A percentile compares a stretch with the other conserved stretches of the same genome.
Conservation (phyloP, 2,888 invertebrate species). For the Ormyrus rosae region DNA sequence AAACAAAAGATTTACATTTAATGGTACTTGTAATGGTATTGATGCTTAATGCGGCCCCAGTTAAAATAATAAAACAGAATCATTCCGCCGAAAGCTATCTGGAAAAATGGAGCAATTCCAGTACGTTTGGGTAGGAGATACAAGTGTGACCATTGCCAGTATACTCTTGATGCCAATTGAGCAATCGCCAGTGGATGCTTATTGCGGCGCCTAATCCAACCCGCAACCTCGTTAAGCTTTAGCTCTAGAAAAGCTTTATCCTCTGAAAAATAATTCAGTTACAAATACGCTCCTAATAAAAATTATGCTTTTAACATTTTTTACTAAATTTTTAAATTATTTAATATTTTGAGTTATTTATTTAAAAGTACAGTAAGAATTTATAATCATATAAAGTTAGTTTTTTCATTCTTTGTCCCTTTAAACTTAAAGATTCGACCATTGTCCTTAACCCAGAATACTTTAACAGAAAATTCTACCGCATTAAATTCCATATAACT, state of each 20-base stretch:
- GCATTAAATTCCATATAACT: too few species aligned
- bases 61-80: constrained; percentile 88
- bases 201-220: constrained; percentile 92
- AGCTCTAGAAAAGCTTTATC: constrained; percentile 93
- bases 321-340: too few species aligned
- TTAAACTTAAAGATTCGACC: background rate
- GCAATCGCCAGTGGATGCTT: constrained; percentile 84
- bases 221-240: constrained; percentile 88
- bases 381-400: background rate
- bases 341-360: background rate
- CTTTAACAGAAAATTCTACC: too few species aligned
- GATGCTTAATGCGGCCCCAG: constrained; percentile 86
- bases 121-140: constrained; percentile 87
- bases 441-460: constrained; percentile 57
- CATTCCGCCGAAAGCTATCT: constrained; percentile 83
- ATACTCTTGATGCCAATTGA: constrained; percentile 86
- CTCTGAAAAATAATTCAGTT: constrained; percentile 80
- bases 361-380: background rate
- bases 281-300: too few species aligned
- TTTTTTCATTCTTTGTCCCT: background rate
- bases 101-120: constrained; percentile 87
- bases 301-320: background rate
- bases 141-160: constrained; percentile 95
- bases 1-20: constrained; percentile 76
- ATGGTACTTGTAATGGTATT: constrained; percentile 92